Conservation (phyloP, 2,888 invertebrate species). For the Stenodera caucasica region DNA sequence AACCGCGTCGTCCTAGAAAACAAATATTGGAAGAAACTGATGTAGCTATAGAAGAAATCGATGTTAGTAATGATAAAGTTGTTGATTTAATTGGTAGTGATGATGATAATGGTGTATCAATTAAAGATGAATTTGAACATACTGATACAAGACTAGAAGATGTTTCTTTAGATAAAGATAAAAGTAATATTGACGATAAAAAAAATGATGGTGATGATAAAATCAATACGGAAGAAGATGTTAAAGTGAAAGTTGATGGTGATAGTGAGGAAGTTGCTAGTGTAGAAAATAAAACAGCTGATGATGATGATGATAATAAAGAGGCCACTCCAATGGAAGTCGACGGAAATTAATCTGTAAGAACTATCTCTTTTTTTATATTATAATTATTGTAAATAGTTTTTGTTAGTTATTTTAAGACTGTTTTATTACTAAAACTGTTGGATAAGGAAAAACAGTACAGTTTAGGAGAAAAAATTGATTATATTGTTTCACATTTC, state of each 20-base stretch:
- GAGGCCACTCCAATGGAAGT: constrained; percentile 22
- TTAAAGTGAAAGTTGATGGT: constrained; percentile 10
- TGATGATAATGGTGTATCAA: constrained; percentile 9
- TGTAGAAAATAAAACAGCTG: constrained; percentile 7
- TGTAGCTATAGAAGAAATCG: constrained; percentile 8
- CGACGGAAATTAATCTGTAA: constrained; percentile 6
- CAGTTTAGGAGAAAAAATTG: constrained; percentile 8
- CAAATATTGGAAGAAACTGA: constrained; percentile 14
- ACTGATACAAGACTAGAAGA: not conserved
- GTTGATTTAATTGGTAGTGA: constrained; percentile 7
- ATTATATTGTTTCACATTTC: constrained; percentile 12
- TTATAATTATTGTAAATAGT: constrained; percentile 23
- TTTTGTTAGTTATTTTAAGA: constrained; percentile 25
- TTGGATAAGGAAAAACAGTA: constrained; percentile 13
- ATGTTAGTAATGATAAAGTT: constrained; percentile 11
- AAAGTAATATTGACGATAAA: not conserved
- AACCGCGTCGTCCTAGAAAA: constrained; percentile 6
- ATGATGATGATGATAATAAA: constrained; percentile 2
- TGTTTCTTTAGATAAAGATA: not conserved
- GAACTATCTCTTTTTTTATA: too few relatives aligned
- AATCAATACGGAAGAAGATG: not conserved
- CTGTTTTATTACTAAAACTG: constrained; percentile 25
- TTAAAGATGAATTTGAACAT: constrained; percentile 4
- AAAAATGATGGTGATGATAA: not conserved
- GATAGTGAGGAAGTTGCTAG: constrained; percentile 6